Evolutionary conservation across 2,888 invertebrate genomes (phyloP).

Genomic region (Lamellibrachia columna): DNA sequence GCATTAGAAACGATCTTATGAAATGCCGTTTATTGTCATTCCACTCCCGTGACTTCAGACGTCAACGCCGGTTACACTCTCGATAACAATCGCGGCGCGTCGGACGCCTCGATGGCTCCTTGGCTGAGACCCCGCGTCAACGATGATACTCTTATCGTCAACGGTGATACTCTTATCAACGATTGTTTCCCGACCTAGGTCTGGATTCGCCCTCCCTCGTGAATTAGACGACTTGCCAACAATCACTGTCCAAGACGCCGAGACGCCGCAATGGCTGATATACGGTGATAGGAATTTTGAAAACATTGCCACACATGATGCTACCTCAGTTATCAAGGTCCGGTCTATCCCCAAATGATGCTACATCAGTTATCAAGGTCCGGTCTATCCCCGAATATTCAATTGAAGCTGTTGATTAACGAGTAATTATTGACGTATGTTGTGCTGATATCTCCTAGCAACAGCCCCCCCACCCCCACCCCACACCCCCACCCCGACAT

Average conservation of each 20-base stretch:
- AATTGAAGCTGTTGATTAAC: background rate
- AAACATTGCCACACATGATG: background rate
- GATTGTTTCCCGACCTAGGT: background rate
- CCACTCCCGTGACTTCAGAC: background rate
- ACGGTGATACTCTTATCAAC: background rate
- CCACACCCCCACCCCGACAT: too few species aligned
- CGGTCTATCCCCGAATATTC: background rate
- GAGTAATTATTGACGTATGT: too few species aligned
- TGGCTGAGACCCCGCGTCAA: background rate
- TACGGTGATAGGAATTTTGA: background rate
- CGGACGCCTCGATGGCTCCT: background rate
- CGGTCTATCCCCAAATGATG: background rate
- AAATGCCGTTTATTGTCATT: conserved; percentile 4
- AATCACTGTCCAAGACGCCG: background rate
- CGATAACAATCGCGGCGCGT: background rate
- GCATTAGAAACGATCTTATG: background rate
- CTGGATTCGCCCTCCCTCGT: background rate
- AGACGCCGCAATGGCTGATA: background rate
- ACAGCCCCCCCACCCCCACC: too few species aligned
- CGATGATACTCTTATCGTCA: background rate
- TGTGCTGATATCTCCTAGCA: too few species aligned
- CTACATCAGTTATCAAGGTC: background rate
- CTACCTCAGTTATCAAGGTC: background rate
- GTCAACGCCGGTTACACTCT: background rate
- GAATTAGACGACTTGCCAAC: background rate